Evolutionary conservation across 2,113 vertebrate species (phyloP).

Genomic region (Melanerpes aurifrons): DNA sequence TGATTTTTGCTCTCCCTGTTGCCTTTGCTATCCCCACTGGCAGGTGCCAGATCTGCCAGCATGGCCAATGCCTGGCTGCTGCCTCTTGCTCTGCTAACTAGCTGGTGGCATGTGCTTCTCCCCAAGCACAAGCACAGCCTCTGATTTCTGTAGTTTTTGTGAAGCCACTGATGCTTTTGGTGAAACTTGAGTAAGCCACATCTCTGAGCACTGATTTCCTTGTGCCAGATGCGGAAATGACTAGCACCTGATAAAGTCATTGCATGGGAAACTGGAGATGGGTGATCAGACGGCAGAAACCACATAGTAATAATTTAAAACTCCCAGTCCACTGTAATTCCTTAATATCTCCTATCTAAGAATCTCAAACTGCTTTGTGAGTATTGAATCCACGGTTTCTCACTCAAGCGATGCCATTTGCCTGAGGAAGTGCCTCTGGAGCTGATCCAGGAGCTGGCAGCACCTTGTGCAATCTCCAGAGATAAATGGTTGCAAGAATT

Average conservation of each 20-base stretch:
- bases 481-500: background rate
- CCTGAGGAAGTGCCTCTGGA: background rate
- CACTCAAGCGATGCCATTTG: background rate
- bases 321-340: fast-evolving
- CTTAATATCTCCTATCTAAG: background rate
- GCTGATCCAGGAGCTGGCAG: background rate
- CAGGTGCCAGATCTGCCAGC: background rate
- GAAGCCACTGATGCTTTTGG: background rate
- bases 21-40: fast-evolving
- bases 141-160: background rate
- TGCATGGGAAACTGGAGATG: background rate
- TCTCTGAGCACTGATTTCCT: background rate
- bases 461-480: background rate
- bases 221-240: background rate
- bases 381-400: background rate
- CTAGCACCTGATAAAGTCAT: background rate
- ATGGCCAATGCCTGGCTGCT: fast-evolving
- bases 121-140: background rate
- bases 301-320: background rate
- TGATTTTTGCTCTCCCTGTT: background rate
- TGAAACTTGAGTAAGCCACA: background rate
- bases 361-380: background rate
- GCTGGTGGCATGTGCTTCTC: background rate
- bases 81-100: fast-evolving
- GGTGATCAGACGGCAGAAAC: background rate